A percentile compares a stretch with the other conserved stretches of the same genome.
phyloP scores from a whole-genome alignment of 2,113 vertebrate genomes.

The Addax nasomaculatus region DNA sequence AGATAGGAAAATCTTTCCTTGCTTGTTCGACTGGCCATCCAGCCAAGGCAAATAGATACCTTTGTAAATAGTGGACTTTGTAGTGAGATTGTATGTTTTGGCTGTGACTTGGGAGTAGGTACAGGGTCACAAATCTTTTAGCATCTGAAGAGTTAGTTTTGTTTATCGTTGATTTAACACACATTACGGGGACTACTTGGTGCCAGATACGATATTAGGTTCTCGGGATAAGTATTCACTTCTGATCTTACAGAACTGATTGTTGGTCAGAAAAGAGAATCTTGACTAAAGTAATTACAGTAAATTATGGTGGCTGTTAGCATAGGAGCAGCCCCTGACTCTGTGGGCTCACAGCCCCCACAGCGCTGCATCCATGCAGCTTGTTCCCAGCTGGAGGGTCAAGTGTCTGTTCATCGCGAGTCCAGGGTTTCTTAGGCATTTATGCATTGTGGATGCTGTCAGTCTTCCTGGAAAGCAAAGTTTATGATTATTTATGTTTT shows the following conservation, averaged over 20 bases:
- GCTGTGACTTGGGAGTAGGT: background rate
- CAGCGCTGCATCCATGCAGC: background rate
- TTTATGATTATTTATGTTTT: background rate
- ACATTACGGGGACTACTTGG: background rate
- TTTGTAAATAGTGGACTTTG: background rate
- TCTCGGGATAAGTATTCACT: background rate
- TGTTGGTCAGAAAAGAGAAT: background rate
- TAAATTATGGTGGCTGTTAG: background rate
- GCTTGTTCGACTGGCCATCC: background rate
- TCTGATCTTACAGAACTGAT: background rate
- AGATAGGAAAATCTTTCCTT: background rate
- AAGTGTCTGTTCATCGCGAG: background rate
- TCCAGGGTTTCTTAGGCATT: background rate
- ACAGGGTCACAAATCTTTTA: background rate
- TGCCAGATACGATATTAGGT: background rate
- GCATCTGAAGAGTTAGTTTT: background rate
- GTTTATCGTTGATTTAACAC: background rate
- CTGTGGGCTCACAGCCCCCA: fast-evolving
- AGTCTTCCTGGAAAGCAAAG: constrained; percentile 26
- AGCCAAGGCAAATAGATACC: background rate
- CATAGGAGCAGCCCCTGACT: background rate
- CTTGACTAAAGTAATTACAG: background rate
- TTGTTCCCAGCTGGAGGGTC: background rate
- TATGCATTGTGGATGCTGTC: background rate
- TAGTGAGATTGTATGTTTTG: background rate